Base-by-base conservation (phyloP, 2,888 invertebrate species). In the Trissonchulus sp. region DNA sequence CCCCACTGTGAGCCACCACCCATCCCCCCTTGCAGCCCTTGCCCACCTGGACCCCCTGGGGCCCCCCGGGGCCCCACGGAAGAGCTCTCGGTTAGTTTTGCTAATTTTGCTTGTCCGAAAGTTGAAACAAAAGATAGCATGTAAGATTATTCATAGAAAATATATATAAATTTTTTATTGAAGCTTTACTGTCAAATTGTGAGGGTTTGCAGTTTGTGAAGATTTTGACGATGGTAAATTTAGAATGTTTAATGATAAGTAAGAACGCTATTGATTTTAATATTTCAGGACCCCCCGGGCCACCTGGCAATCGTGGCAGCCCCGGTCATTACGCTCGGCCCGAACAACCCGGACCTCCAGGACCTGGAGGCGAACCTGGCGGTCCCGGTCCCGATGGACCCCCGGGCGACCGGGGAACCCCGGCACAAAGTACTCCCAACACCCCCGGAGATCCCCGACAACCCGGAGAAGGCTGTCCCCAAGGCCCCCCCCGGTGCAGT, bases 361-460 rank as follows among this genome's bases (percentile, higher is more conserved):
- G 74, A 72, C 74, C 35, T 23, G 30, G n/a, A 3, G 74, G 74
- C 2, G 62, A 48, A n/a, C 68, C 74, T 2, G 74, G 74, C 37
- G 34, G 36, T 23, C 69, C 74, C 2, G 74, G 74, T 68, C 65
- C 30, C 8, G 31, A 35, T 36, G 74, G 74, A 2, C 68, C 30
- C 2, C 28, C 68, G 35, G 74, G 74, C 37, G 37, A 72, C 34
- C 35, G 8, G 3, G 74, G 74, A 2, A 71, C 8, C 2, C 74
- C 74, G 2, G 74, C 35, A 2, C 2, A n/a, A 28, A 33, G 68
- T 3, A 30, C 68, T 72, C 31, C 74, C 23, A 35, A 62, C 31
- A 38, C 30, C 2, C 79, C 81, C 63, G 82, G 82, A 75, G 79
- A 80, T 76, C 75, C 78, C 68, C 82, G 81, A 79, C 79, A 79